phyloP scores from a whole-genome alignment of 1,140 invertebrate genomes.

The Trissolcus basalis region DNA sequence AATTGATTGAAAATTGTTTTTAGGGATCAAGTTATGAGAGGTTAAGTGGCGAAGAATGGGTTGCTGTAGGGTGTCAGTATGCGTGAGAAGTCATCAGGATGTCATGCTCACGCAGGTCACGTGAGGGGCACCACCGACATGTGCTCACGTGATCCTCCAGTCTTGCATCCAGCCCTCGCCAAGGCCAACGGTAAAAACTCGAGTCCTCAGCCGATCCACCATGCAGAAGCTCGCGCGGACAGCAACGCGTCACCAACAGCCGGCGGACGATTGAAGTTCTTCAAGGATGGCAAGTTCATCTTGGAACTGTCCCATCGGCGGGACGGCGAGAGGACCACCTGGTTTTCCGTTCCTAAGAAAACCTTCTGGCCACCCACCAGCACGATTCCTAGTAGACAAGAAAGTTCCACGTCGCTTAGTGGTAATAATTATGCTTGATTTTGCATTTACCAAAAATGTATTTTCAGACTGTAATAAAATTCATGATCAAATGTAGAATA shows the following conservation, averaged over 20 bases:
- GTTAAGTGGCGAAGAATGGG: constrained; percentile 72
- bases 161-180: constrained; percentile 71
- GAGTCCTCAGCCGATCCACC: constrained; percentile 66
- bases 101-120: constrained; percentile 74
- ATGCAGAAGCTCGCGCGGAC: constrained; percentile 63
- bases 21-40: constrained; percentile 64
- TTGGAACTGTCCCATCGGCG: constrained; percentile 88
- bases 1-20: constrained; percentile 17
- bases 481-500: too few relatives aligned
- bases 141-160: constrained; percentile 74
- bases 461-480: too few relatives aligned
- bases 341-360: constrained; percentile 91
- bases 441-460: too few relatives aligned
- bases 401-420: constrained; percentile 80
- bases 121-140: constrained; percentile 75
- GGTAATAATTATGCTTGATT: too few relatives aligned
- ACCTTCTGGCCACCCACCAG: constrained; percentile 88
- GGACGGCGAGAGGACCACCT: constrained; percentile 87
- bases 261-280: constrained; percentile 79
- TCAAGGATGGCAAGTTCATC: constrained; percentile 90
- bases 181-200: constrained; percentile 75
- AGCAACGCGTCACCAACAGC: constrained; percentile 67
- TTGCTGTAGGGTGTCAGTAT: constrained; percentile 71
- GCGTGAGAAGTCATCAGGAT: constrained; percentile 75
- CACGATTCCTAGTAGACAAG: constrained; percentile 78